phyloP scores from a whole-genome alignment of 2,888 invertebrate species.

The Drosophila kambysellisi region DNA sequence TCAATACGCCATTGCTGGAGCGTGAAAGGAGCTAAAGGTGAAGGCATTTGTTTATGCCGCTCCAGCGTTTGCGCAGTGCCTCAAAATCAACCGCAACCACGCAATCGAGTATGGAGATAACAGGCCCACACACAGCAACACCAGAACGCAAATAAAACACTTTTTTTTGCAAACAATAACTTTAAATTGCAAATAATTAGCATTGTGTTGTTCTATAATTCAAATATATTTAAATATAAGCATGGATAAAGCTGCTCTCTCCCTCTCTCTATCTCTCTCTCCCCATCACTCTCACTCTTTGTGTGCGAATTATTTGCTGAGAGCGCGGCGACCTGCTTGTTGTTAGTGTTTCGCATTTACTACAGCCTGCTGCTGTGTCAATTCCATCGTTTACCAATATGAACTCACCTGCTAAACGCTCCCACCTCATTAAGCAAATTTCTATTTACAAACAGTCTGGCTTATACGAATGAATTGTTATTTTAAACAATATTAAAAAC shows the following conservation, averaged over 20 bases:
- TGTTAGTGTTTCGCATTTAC: constrained; percentile 40
- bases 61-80: constrained; percentile 62
- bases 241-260: not conserved
- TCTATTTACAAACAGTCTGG: constrained; percentile 16
- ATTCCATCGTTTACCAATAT: not conserved
- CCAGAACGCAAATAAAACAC: not conserved
- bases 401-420: constrained; percentile 47
- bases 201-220: not conserved
- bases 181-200: constrained; percentile 8
- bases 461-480: not conserved
- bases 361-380: constrained; percentile 11
- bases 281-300: not conserved
- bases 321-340: constrained; percentile 20
- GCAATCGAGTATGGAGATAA: constrained; percentile 18
- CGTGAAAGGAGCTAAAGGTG: constrained; percentile 47
- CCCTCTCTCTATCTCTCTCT: not conserved
- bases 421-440: constrained; percentile 37
- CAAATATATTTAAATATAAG: not conserved
- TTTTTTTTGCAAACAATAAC: constrained; percentile 13
- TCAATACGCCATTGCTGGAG: constrained; percentile 27
- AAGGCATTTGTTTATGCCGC: constrained; percentile 75
- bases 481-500: constrained; percentile 3
- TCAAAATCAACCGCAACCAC: constrained; percentile 1
- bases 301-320: not conserved
- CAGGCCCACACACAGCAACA: constrained; percentile 4